Percentiles rank a stretch among this genome's conserved stretches.
Conservation (phyloP, 2,113 vertebrate genomes). For the Muntiacus muntjak region DNA sequence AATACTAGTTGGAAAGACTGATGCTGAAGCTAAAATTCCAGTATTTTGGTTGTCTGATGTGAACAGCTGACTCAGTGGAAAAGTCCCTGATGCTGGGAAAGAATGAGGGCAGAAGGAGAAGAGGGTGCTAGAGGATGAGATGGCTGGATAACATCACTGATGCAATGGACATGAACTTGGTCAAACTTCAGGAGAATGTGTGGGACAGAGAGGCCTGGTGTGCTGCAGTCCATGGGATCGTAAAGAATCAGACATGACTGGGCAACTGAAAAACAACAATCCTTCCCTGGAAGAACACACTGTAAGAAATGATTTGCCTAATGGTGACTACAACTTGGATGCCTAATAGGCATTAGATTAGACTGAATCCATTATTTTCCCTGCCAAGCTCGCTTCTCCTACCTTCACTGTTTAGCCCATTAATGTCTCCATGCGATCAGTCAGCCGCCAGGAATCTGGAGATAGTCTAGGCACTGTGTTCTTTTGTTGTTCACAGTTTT, state of each 20-base stretch:
- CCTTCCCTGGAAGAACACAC: background rate
- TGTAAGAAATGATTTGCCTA: background rate
- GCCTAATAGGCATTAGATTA: background rate
- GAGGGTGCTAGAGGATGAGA: background rate
- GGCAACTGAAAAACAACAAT: background rate
- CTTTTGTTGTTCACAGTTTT: background rate
- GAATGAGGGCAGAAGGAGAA: background rate
- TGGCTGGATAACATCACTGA: background rate
- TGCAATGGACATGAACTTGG: background rate
- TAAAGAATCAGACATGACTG: background rate
- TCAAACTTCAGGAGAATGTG: background rate
- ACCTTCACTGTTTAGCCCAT: background rate
- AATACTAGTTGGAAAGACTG: background rate
- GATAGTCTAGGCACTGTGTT: background rate
- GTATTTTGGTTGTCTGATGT: background rate
- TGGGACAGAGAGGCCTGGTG: background rate
- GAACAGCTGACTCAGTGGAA: background rate
- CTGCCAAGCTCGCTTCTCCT: background rate
- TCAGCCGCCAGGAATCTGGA: background rate
- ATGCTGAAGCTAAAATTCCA: background rate
- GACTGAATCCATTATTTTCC: background rate
- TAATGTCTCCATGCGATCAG: background rate
- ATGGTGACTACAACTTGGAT: background rate
- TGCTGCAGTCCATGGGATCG: background rate
- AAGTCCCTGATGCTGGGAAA: background rate